Percentiles rank a stretch among this genome's conserved stretches.
Conservation (phyloP, 1,140 invertebrate species). For the Apolygus lucorum region DNA sequence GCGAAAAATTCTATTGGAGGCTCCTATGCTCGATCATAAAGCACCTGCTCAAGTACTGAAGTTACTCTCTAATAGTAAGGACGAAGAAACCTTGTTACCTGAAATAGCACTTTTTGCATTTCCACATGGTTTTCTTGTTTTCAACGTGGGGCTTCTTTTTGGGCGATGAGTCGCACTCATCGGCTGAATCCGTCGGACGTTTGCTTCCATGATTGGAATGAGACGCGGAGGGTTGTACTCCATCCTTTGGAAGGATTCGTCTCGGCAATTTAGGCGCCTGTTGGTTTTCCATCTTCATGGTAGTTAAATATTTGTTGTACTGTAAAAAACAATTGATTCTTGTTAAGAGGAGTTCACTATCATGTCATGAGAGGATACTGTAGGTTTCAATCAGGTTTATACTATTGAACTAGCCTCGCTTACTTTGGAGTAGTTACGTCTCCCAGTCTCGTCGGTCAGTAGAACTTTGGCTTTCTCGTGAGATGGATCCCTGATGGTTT, state of each 20-base stretch:
- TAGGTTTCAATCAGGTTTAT: no score
- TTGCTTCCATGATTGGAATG: not conserved
- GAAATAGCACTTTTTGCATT: slow-evolving; percentile 77
- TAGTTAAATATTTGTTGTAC: slow-evolving; percentile 66
- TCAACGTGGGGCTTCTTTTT: slow-evolving; percentile 35
- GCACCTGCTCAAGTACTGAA: no score
- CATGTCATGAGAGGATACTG: no score
- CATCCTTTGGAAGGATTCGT: slow-evolving; percentile 22
- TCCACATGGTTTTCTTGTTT: slow-evolving; percentile 55
- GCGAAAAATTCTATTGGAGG: no score
- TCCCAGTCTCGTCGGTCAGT: slow-evolving; percentile 83
- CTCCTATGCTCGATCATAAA: no score
- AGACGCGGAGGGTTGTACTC: not conserved
- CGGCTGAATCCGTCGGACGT: not conserved
- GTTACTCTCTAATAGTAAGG: no score
- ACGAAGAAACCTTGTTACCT: slow-evolving; percentile 52
- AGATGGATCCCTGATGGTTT: slow-evolving; percentile 68
- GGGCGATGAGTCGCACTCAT: slow-evolving; percentile 31
- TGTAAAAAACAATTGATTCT: not conserved
- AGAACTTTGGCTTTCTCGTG: slow-evolving; percentile 70
- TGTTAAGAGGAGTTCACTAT: not conserved
- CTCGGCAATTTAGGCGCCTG: slow-evolving; percentile 28
- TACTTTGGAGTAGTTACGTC: slow-evolving; percentile 75
- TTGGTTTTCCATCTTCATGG: slow-evolving; percentile 51
- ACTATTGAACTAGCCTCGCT: not conserved